phyloP scores from a whole-genome alignment of 2,797 vertebrate genomes.

The Molossus alvarezi region DNA sequence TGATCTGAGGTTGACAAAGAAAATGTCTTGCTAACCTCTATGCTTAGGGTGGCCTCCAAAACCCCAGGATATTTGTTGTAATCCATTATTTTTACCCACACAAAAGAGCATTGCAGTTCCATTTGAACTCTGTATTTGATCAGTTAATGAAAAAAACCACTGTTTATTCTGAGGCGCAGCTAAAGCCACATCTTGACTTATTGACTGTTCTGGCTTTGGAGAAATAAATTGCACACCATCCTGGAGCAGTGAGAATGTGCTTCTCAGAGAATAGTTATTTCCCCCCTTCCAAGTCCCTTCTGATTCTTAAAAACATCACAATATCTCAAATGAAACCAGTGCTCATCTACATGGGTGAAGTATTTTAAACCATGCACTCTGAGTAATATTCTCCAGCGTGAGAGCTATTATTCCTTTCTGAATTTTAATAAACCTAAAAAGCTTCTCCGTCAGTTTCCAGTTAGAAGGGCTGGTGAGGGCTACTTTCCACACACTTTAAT shows the following conservation, averaged over 20 bases:
- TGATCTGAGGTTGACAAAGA: constrained; percentile 63
- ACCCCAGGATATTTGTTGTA: constrained; percentile 57
- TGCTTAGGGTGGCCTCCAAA: constrained; percentile 46
- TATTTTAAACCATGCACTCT: constrained; percentile 72
- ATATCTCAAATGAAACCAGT: constrained; percentile 55
- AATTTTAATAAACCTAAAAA: constrained; percentile 78
- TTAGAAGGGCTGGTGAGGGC: constrained; percentile 60
- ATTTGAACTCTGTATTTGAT: constrained; percentile 81
- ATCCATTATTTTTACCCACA: constrained; percentile 74
- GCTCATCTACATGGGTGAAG: constrained; percentile 69
- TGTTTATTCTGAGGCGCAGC: constrained; percentile 75
- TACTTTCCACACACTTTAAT: constrained; percentile 81
- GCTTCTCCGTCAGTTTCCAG: constrained; percentile 80
- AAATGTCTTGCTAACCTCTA: constrained; percentile 66
- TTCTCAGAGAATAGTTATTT: constrained; percentile 7
- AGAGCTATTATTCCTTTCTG: constrained; percentile 81
- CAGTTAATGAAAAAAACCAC: constrained; percentile 82
- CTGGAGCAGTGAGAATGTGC: neutral
- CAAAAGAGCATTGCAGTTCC: constrained; percentile 67
- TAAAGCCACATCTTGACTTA: constrained; percentile 81
- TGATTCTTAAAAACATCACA: neutral
- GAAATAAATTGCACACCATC: constrained; percentile 69
- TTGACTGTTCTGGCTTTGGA: constrained; percentile 73
- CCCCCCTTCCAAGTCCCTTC: neutral
- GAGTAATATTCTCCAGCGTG: constrained; percentile 69